These are phyloP conservation scores for Spilogale gracilis DNA, from an alignment of 2,113 vertebrate species.

Conservation along the genomic window DNA sequence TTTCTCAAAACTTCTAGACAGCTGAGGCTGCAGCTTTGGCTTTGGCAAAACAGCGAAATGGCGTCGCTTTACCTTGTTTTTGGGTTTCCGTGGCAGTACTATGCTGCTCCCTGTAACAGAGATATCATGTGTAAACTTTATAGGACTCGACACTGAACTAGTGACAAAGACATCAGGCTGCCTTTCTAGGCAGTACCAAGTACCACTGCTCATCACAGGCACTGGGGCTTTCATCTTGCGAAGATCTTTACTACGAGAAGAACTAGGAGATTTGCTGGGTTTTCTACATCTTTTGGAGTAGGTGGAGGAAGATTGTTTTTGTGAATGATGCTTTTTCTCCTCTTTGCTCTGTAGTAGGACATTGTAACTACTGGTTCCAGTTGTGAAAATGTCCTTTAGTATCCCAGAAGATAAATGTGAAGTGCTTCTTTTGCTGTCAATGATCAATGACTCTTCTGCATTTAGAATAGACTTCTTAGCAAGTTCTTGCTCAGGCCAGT, in stretches of 20 bases:
- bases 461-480: slow-evolving; percentile 92
- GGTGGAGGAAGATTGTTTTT: slow-evolving; percentile 76
- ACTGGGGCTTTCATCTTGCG: slow-evolving; percentile 35
- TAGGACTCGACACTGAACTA: slow-evolving; percentile 63
- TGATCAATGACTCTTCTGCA: slow-evolving; percentile 85
- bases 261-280: slow-evolving; percentile 55
- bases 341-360: slow-evolving; percentile 92
- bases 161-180: slow-evolving; percentile 79
- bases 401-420: slow-evolving; percentile 87
- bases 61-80: slow-evolving; percentile 77
- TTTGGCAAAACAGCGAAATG: slow-evolving; percentile 70
- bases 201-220: slow-evolving; percentile 41
- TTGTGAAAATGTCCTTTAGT: slow-evolving; percentile 92
- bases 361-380: slow-evolving; percentile 93
- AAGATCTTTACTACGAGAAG: slow-evolving; percentile 73
- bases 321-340: slow-evolving; percentile 86
- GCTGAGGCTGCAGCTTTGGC: slow-evolving; percentile 82
- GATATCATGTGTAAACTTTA: slow-evolving; percentile 83
- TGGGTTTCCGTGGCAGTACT: slow-evolving; percentile 81
- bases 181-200: slow-evolving; percentile 77
- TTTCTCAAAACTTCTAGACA: slow-evolving; percentile 82
- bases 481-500: slow-evolving; percentile 94
- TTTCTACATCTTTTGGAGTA: slow-evolving; percentile 84
- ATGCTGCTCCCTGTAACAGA: slow-evolving; percentile 85
- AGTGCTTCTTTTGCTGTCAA: slow-evolving; percentile 86